Conservation (phyloP, 2,888 invertebrate species). For the Tolmerus cingulatus region DNA sequence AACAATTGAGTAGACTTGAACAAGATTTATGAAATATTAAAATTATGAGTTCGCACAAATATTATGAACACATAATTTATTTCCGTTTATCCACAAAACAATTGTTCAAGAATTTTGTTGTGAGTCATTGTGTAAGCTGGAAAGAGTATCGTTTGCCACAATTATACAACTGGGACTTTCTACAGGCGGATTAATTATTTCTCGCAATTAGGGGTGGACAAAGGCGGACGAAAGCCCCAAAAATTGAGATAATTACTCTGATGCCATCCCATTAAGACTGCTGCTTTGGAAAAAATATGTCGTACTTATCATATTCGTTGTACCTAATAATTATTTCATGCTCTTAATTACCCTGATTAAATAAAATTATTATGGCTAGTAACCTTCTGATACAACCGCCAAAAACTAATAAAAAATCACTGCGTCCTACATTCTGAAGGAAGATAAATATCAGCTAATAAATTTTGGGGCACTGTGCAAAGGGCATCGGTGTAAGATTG, state of each 20-base stretch:
- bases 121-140: not conserved
- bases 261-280: not conserved
- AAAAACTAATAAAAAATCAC: not conserved
- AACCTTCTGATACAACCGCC: not conserved
- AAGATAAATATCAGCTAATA: not conserved
- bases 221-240: not conserved
- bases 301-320: not conserved
- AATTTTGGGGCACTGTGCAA: not conserved
- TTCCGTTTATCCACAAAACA: not conserved
- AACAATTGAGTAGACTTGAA: not conserved
- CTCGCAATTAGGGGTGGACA: not conserved
- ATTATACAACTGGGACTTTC: not conserved
- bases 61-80: not conserved
- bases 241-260: not conserved
- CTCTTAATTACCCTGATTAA: not conserved
- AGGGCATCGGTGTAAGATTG: not conserved
- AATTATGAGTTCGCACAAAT: not conserved
- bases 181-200: not conserved
- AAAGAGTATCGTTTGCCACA: not conserved
- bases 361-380: not conserved
- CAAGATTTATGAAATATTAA: not conserved
- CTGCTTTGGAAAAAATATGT: not conserved
- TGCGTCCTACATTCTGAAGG: not conserved
- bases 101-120: not conserved
- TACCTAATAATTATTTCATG: not conserved